phyloP scores from a whole-genome alignment of 2,888 invertebrate species.

The Microplitis manilae region DNA sequence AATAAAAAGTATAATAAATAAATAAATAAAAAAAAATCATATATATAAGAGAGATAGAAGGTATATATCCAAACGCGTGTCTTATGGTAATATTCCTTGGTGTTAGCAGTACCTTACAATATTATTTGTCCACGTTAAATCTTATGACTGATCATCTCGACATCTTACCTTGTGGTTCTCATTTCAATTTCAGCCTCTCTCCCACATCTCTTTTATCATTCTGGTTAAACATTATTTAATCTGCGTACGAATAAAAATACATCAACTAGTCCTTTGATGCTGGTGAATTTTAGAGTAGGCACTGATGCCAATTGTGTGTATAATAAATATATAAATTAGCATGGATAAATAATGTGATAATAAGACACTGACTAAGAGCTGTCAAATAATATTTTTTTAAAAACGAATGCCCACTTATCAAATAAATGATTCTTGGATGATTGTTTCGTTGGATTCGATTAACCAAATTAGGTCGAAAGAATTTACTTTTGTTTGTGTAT shows the following conservation, averaged over 20 bases:
- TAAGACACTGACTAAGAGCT: slow-evolving; percentile 30
- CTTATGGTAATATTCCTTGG: slow-evolving; percentile 65
- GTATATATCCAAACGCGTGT: slow-evolving; percentile 56
- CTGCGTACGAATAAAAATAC: too few species aligned
- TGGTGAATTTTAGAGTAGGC: too few species aligned
- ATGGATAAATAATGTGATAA: slow-evolving; percentile 28
- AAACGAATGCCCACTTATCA: slow-evolving; percentile 15
- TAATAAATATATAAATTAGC: slow-evolving; percentile 27
- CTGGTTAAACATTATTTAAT: background rate
- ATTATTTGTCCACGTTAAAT: slow-evolving; percentile 66
- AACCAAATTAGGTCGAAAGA: slow-evolving; percentile 24
- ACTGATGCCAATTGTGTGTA: background rate
- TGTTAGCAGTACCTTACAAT: slow-evolving; percentile 64
- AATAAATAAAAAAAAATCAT: slow-evolving; percentile 2
- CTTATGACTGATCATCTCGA: slow-evolving; percentile 54
- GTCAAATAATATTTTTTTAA: slow-evolving; percentile 3
- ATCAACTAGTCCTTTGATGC: too few species aligned
- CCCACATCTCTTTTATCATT: slow-evolving; percentile 10
- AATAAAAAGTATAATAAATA: background rate
- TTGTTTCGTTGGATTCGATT: slow-evolving; percentile 21
- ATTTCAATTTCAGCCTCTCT: slow-evolving; percentile 25
- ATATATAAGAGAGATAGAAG: slow-evolving; percentile 28
- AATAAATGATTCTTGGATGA: slow-evolving; percentile 20
- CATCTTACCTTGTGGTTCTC: slow-evolving; percentile 48
- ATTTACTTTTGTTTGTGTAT: background rate